These are phyloP conservation scores for Aspidiotus rigidus DNA, from an alignment of 2,888 invertebrate species.

Conservation along the genomic window DNA sequence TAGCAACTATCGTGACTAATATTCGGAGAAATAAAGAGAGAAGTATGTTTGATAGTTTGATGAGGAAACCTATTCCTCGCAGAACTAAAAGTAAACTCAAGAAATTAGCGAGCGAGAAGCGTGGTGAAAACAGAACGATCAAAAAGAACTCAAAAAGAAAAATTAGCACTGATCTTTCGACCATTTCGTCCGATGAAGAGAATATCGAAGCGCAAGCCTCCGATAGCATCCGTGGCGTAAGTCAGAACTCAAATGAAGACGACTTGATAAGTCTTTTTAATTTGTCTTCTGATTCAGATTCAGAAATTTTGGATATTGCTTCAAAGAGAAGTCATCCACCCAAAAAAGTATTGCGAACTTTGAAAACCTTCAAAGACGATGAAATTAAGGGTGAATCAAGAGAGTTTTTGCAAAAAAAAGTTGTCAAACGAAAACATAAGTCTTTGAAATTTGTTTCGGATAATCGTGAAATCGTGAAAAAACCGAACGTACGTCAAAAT, in stretches of 20 bases:
- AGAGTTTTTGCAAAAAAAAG: no score
- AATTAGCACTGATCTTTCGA: neutral
- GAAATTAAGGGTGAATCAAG: no score
- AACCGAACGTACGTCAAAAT: no score
- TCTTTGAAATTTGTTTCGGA: no score
- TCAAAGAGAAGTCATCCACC: neutral
- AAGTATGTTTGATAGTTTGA: constrained; percentile 26
- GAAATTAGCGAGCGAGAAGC: neutral
- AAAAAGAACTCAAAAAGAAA: neutral
- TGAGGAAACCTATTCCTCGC: constrained; percentile 11
- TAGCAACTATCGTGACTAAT: constrained; percentile 13
- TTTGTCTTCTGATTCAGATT: neutral
- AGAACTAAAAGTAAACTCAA: neutral
- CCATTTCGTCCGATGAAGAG: constrained; percentile 1
- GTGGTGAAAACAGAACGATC: neutral
- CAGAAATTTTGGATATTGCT: neutral
- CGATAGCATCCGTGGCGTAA: neutral
- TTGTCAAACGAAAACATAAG: no score
- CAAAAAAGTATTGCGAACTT: neutral
- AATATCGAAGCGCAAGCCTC: neutral
- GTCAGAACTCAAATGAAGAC: neutral
- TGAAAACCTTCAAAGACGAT: no score
- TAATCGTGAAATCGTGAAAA: no score
- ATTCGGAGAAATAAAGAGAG: constrained; percentile 27
- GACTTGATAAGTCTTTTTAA: neutral